Base-by-base conservation (phyloP, 2,113 vertebrate species). In the Probosciger aterrimus region DNA sequence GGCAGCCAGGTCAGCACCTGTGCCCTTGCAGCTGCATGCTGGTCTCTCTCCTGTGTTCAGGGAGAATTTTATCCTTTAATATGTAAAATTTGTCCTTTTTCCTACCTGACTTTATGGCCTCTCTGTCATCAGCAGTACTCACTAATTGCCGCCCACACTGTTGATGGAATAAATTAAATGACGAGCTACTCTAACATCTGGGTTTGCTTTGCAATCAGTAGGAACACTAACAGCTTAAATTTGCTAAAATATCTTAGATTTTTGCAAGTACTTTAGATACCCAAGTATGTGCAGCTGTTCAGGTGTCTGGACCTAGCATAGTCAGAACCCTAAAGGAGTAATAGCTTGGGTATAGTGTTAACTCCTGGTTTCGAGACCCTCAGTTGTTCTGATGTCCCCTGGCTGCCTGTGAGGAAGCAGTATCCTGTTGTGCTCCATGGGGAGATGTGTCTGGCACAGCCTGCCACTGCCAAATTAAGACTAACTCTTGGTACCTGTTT, bases 131-230 rank as follows among this genome's bases (percentile, higher is more conserved):
- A 95, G 88, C 92, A 90, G 90, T 37, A 70, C 65, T 94, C 71
- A 46, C 73, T 89, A 93, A 86, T 82, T 95, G 79, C 74, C 84
- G 69, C 39, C 68, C 78, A 74, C 81, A 47, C n/a, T 86, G 78
- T 59, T 86, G 91, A 90, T 47, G 91, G 94, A 96, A 95, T 65
- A 94, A 96, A 94, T 93, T 62, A 96, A 90, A 87, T 24, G 6
- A 8, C 6, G 30, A 77, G 55, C 80, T 88, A 43, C 86, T 93
- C 67, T 85, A 80, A 62, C 93, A 96, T 94, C 94, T 95, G 92
- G 80, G 67, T 97, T 59, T 57, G 75, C 92, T 97, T 82, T 96
- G 59, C 96, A 90, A 86, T 93, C 91, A 84, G 55, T 55, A 69
- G 33, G 60, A 92, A 96, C 17, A 59, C 41, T 46, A 92, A 35